phyloP scores from a whole-genome alignment of 2,797 vertebrate species.

The Coregonus ussuriensis region DNA sequence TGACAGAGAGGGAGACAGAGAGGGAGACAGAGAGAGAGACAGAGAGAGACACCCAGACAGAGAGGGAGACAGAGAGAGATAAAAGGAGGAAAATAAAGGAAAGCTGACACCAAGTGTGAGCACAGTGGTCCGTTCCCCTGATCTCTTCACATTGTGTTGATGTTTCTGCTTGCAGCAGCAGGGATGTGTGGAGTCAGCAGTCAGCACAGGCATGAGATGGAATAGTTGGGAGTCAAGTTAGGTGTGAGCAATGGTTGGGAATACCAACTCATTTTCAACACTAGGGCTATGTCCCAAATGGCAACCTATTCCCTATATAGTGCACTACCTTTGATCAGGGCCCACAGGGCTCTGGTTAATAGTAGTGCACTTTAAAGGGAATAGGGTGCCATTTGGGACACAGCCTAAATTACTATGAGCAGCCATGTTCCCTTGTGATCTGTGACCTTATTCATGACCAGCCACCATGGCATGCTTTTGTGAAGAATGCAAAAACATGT shows the following conservation, averaged over 20 bases:
- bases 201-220: background rate
- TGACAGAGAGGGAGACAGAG: no score
- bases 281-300: background rate
- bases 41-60: no score
- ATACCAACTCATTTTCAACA: background rate
- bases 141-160: slow-evolving; percentile 49
- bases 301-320: background rate
- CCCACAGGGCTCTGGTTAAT: no score
- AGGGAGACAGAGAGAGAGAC: no score
- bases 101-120: background rate
- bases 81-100: no score
- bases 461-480: background rate
- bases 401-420: background rate
- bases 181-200: slow-evolving; percentile 60
- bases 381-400: background rate
- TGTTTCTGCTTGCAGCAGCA: slow-evolving; percentile 49
- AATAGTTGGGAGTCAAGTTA: slow-evolving; percentile 32
- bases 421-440: background rate
- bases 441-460: background rate
- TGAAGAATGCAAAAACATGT: background rate
- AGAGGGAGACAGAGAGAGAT: background rate
- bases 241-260: slow-evolving; percentile 29
- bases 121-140: slow-evolving; percentile 23
- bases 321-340: background rate
- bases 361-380: background rate